These are phyloP conservation scores for Percopsis transmontana DNA, from an alignment of 2,113 vertebrate genomes.

Conservation along the genomic window DNA sequence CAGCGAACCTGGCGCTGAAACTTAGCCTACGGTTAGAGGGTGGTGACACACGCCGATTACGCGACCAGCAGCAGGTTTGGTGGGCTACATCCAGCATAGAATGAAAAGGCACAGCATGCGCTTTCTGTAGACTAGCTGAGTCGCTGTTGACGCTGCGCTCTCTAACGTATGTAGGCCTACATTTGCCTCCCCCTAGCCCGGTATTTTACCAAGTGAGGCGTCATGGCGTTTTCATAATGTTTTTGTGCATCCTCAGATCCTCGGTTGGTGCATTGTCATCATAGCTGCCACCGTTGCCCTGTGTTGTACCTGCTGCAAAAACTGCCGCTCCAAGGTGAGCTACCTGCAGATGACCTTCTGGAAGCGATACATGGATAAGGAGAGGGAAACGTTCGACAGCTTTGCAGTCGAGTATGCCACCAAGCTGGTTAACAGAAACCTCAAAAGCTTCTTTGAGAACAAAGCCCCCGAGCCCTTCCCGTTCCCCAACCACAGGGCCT, in stretches of 20 bases:
- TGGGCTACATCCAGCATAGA: too few relatives aligned
- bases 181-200: too few relatives aligned
- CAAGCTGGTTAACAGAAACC: constrained; percentile 77
- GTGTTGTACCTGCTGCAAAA: constrained; percentile 70
- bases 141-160: too few relatives aligned
- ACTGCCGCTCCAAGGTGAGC: constrained; percentile 78
- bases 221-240: too few relatives aligned
- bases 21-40: too few relatives aligned
- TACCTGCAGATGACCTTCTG: constrained; percentile 81
- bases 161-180: too few relatives aligned
- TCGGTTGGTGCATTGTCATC: constrained; percentile 78
- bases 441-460: constrained; percentile 76
- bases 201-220: too few relatives aligned
- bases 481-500: constrained; percentile 70
- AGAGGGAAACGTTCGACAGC: constrained; percentile 62
- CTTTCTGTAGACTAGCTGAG: too few relatives aligned
- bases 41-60: too few relatives aligned
- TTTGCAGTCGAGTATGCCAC: constrained; percentile 69
- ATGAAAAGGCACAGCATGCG: too few relatives aligned
- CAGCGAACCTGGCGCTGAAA: too few relatives aligned
- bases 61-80: too few relatives aligned
- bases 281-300: constrained; percentile 41
- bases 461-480: not conserved
- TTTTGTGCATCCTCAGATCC: constrained; percentile 57
- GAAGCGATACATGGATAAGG: constrained; percentile 74